Evolutionary conservation across 2,797 vertebrate species (phyloP).

Genomic region (Neomorphus geoffroyi): DNA sequence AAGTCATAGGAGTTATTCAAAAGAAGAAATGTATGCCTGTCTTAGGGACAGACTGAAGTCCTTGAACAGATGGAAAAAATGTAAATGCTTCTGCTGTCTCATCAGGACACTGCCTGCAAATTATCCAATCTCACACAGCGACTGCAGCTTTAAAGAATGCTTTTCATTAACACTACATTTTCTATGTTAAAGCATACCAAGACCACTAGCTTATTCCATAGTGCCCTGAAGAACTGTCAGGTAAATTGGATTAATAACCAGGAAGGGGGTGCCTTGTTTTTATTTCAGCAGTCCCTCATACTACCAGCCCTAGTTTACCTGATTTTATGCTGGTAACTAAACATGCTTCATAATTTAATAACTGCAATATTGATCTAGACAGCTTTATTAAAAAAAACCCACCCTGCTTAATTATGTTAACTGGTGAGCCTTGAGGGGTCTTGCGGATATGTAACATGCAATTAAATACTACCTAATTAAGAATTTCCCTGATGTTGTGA

Average conservation of each 20-base stretch:
- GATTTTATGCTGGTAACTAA: not conserved
- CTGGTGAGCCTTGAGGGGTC: conserved; percentile 41
- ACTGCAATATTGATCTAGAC: conserved; percentile 51
- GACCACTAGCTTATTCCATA: not conserved
- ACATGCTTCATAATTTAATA: conserved; percentile 23
- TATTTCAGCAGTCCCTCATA: not conserved
- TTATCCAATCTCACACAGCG: not conserved
- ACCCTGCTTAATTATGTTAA: conserved; percentile 38
- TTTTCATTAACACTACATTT: not conserved
- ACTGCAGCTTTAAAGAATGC: not conserved
- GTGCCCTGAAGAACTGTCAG: not conserved
- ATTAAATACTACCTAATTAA: conserved; percentile 61
- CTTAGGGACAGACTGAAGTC: not conserved
- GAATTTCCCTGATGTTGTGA: conserved; percentile 28
- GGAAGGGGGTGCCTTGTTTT: not conserved
- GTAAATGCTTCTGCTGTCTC: not conserved
- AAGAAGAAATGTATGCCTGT: not conserved
- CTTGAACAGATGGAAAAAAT: not conserved
- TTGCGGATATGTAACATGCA: conserved; percentile 9
- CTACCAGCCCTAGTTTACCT: not conserved
- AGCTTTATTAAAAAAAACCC: not conserved
- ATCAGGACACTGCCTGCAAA: conserved; percentile 1
- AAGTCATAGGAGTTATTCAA: not conserved
- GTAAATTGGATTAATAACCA: not conserved
- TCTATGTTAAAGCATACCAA: not conserved